Evolutionary conservation across 2,888 invertebrate species (phyloP), one percentile per base, ranked within the genome.

Genomic region (Acleris literana): DNA sequence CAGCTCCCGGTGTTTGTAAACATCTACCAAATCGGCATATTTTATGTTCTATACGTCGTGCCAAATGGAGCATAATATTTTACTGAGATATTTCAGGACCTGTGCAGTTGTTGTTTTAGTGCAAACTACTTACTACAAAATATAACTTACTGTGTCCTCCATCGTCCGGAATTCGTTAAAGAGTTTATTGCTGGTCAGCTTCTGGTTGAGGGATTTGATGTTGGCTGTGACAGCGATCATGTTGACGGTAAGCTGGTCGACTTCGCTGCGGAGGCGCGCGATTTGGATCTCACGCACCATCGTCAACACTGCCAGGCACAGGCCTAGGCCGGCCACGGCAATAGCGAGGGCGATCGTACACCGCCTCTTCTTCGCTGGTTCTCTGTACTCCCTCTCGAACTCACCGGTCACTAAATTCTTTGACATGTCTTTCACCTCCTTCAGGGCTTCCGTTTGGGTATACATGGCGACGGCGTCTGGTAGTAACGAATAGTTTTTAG

Each of bases 381-480:
- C 80, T 69, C 77, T 79, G 72, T 85, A 90, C 73, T 89, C 89
- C 75, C 84, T 83, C 77, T 90, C 90, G 70, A 87, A 91, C 70
- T 92, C 92, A 71, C 88, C 88, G 70, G 86, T 86, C 86, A 92
- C 89, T 77, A 92, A 80, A 69, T 89, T 92, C 80, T 88, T 88
- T 17, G 91, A 88, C 78, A 87, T 78, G 81, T 90, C 90, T 77
- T 87, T 87, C 48, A 79, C 81, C 68, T 88, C 88, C 73, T 82
- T 87, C 76, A 84, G 68, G 25, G 76, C 78, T 71, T 87, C 85
- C 68, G 86, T 81, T 76, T 88, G 88, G 22, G 87, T 85, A 72
- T 89, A 90, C 87, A 91, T 89, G 52, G 81, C 76, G 73, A 80
- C 75, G 49, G 82, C 76, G 71, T 86, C 82, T 64, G 85, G 83